Evolutionary conservation across 2,797 vertebrate genomes (phyloP), one percentile per base, ranked within the genome.

Genomic region (Champsocephalus esox): DNA sequence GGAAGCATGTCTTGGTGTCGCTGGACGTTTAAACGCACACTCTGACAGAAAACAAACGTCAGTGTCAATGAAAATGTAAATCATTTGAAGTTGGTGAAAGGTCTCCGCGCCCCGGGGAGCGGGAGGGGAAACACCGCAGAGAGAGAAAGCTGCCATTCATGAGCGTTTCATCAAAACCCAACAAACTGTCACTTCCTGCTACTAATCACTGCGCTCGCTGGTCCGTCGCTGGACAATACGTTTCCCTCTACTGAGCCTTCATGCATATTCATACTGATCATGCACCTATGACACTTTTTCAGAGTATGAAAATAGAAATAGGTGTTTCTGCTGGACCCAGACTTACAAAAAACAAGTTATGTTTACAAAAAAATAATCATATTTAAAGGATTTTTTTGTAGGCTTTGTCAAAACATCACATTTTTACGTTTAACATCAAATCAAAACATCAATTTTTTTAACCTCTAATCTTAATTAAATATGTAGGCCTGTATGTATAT

Each of bases 11-110:
- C 49, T 70, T 50, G 57, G 78, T 84, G 84, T 92, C 59, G 79
- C 73, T 14, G 79, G 67, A 75, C 80, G 72, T 93, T 65, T 91
- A 74, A 88, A 87, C 57, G 71, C 58, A 48, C 79, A 76, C 82
- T 87, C 87, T 88, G 91, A 94, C 86, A 75, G 85, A 90, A 92
- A 92, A 90, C 84, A 89, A 91, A 91, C 82, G 73, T 83, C 74
- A n/a, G 67, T 46, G 75, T 87, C 77, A 62, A 86, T 84, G 89
- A 85, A 91, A 90, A 91, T 87, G 87, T 90, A 88, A 94, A 92
- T 93, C 85, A 84, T 85, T 79, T 72, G 24, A 67, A 90, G 52
- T 43, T 79, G 90, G 64, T 89, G 91, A 93, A 94, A 94, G 90
- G 82, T 84, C 9, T 43, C 0, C 0, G 51, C 10, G 83, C 86